These are phyloP conservation scores for Hydrotaea cyrtoneurina DNA, from an alignment of 2,888 invertebrate genomes.

Conservation along the genomic window DNA sequence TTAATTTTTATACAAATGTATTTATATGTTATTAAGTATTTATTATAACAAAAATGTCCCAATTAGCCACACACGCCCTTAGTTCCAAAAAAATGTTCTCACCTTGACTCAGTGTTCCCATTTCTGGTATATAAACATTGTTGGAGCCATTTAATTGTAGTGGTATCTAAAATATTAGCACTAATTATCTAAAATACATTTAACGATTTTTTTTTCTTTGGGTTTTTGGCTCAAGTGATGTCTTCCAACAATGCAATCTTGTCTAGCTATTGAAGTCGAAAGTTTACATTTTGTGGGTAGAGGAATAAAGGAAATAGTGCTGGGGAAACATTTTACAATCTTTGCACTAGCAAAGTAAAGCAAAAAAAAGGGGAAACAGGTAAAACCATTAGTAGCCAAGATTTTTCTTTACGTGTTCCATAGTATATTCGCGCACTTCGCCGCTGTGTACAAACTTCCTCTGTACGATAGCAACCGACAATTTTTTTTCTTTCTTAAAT, in stretches of 20 bases:
- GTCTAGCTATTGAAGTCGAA: slow-evolving; percentile 73
- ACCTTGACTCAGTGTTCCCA: no score
- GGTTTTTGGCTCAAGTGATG: slow-evolving; percentile 56
- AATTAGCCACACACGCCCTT: no score
- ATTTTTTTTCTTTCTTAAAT: slow-evolving; percentile 36
- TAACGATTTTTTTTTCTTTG: slow-evolving; percentile 14
- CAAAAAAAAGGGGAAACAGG: slow-evolving; percentile 55
- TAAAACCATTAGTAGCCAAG: slow-evolving; percentile 61
- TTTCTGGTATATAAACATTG: no score
- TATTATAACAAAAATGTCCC: no score
- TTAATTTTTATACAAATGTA: no score
- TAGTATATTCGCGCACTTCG: neutral
- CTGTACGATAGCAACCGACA: slow-evolving; percentile 42
- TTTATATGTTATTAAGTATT: no score
- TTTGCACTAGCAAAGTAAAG: slow-evolving; percentile 24
- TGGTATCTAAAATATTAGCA: neutral
- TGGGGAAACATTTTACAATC: slow-evolving; percentile 45
- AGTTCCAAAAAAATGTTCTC: no score
- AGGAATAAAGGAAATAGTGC: slow-evolving; percentile 55
- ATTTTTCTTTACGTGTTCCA: slow-evolving; percentile 4
- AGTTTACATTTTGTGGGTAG: slow-evolving; percentile 70
- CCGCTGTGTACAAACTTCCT: slow-evolving; percentile 40
- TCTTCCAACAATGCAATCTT: slow-evolving; percentile 75
- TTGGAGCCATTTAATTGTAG: no score
- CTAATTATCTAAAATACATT: neutral